Evolutionary conservation across 2,888 invertebrate species (phyloP), one percentile per base, ranked within the genome.

Genomic region (Ephialtes manifestator): DNA sequence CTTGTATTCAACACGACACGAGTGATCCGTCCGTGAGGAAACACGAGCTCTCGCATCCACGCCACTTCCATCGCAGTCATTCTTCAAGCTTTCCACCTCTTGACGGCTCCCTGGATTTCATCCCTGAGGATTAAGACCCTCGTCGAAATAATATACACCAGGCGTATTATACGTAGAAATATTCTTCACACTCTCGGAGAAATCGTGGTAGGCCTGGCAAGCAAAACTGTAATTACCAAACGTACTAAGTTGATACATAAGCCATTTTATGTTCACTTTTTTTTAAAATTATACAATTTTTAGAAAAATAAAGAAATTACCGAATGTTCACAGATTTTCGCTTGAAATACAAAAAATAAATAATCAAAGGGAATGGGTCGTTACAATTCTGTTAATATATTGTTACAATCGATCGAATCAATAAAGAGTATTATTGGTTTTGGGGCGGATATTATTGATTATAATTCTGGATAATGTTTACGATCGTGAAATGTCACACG

Each of bases 11-110:
- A 63, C 39, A n/a, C 24, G 18, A 68, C 43, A 46, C 68, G 68
- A 46, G 74, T 75, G 74, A 75, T 60, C 74, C 74, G 74, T 74
- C 35, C 55, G 53, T 15, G 35, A 67, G 68, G 77, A 77, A 77
- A 77, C 68, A 58, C 77, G 77, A 77, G 77, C 39, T 43, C 68
- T 39, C 60, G 15, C 20, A 39, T 24, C 74, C 7, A 18, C n/a
- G 60, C 46, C 72, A 46, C 74, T 46, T 46, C 35, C 15, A 35
- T 31, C 48, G 74, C 63, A 53, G 67, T 77, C 43, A 78, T 70
- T 78, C 68, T 39, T 78, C 58, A 70, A 60, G 35, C 58, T 58
- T 46, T 70, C 46, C 35, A 46, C 31, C 58, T 60, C 70, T 70
- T 46, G 70, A 78, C 60, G 70, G 51, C 55, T 46, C 35, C 43